Base-by-base conservation (phyloP, 2,888 invertebrate genomes). In the Polymixis lichenea region DNA sequence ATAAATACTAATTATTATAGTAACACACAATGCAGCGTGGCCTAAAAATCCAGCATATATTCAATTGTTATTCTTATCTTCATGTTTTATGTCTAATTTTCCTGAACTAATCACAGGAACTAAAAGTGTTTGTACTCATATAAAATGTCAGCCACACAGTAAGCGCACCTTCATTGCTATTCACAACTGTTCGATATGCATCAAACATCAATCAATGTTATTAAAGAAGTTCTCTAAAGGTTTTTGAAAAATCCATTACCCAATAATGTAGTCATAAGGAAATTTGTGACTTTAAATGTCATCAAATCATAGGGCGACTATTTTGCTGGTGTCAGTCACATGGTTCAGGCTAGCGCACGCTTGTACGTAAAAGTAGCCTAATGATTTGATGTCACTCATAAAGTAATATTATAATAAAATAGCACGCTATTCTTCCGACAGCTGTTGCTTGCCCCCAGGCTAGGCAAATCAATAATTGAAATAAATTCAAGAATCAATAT, bases 81-180 rank as follows among this genome's bases (percentile, higher is more conserved):
- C 25, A 11, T 58, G 2, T 58, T 19, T 58, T 58, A 7, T n/a
- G 25, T n/a, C 28, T 15, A 49, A n/a, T 61, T 71, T 61, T 79
- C n/a, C 76, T 49, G 53, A 28, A n/a, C 2, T 9, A 43, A 43
- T 53, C n/a, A 25, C 15, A 9, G 17, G n/a, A 15, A 28, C 55
- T 38, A 53, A 46, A 73, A 46, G 17, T 78, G 5, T 58, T n/a
- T 28, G 7, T 8, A 28, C 17, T 78, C 28, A 15, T 51, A 25
- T 2, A 51, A 55, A 49, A 61, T 25, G 22, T 55, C 4, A 69
- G n/a, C 53, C 38, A 38, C 22, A 32, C 22, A 8, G 3, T 13
- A 28, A 68, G 32, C 22, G 43, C 32, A 46, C 5, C 5, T 8
- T 1, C 11, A n/a, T 46, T 46, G 32, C 22, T 62, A 62, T 38